phyloP scores from a whole-genome alignment of 1,140 invertebrate species.

The Apis dorsata region DNA sequence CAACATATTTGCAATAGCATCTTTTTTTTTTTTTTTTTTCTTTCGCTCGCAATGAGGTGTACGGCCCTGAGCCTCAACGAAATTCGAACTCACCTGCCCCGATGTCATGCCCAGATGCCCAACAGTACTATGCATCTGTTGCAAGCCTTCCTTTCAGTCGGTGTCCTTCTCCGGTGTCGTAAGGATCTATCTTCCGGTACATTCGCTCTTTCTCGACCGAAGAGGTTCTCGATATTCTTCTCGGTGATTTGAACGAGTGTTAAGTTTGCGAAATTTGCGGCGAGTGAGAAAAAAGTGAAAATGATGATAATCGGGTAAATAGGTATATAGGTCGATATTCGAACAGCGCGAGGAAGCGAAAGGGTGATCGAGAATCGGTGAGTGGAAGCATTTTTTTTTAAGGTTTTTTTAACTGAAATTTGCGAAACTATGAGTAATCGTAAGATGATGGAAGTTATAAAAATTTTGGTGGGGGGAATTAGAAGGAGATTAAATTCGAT shows the following conservation, averaged over 20 bases:
- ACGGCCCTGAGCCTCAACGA: constrained; percentile 67
- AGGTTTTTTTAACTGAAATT: no score
- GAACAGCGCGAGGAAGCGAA: no score
- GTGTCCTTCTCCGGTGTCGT: constrained; percentile 65
- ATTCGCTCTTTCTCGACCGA: background rate
- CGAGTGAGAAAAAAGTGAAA: background rate
- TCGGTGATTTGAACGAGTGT: background rate
- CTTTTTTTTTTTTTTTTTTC: background rate
- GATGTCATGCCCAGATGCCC: constrained; percentile 69
- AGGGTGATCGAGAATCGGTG: background rate
- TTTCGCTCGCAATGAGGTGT: background rate
- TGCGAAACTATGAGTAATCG: no score
- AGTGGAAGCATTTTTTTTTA: background rate
- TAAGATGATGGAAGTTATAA: no score
- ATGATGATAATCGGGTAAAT: no score
- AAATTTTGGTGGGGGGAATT: no score
- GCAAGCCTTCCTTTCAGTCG: constrained; percentile 70
- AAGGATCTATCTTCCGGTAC: constrained; percentile 56
- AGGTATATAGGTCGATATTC: no score
- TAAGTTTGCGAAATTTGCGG: background rate
- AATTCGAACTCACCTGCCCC: constrained; percentile 74
- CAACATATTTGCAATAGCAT: background rate
- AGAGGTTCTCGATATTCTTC: no score
- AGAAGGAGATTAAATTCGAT: background rate
- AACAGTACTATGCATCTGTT: constrained; percentile 70